Evolutionary conservation across 2,888 invertebrate species (phyloP).

Genomic region (Azorinus chamasolen): DNA sequence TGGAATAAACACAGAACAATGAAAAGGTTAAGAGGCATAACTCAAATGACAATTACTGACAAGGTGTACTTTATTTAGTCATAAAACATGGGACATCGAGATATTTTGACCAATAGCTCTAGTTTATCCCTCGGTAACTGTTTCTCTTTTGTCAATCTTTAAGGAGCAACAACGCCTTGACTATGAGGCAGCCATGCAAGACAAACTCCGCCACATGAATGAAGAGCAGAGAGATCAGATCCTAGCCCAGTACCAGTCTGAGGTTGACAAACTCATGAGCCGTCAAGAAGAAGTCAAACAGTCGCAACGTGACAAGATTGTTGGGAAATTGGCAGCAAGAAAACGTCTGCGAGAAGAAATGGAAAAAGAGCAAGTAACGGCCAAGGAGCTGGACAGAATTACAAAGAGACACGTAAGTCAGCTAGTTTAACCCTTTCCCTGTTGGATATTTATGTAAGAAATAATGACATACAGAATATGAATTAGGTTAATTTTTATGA

Average conservation of each 20-base stretch:
- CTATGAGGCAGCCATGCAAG: slow-evolving; percentile 72
- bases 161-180: slow-evolving; percentile 69
- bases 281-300: slow-evolving; percentile 66
- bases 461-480: not conserved
- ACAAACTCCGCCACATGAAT: slow-evolving; percentile 70
- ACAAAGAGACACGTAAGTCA: slow-evolving; percentile 75
- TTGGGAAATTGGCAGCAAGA: slow-evolving; percentile 82
- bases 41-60: too few species aligned
- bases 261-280: slow-evolving; percentile 66
- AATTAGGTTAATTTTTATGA: too few species aligned
- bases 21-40: too few species aligned
- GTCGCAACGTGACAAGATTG: slow-evolving; percentile 76
- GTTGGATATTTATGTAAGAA: too few species aligned
- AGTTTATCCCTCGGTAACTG: too few species aligned
- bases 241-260: slow-evolving; percentile 74
- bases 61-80: too few species aligned
- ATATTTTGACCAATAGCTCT: too few species aligned
- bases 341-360: slow-evolving; percentile 83
- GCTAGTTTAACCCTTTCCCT: too few species aligned
- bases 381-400: slow-evolving; percentile 81
- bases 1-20: too few species aligned
- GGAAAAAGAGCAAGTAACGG: slow-evolving; percentile 79
- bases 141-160: too few species aligned
- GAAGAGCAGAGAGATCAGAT: slow-evolving; percentile 77
- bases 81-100: too few species aligned